Base-by-base conservation (phyloP, 2,888 invertebrate genomes). In the Xylota segnis region DNA sequence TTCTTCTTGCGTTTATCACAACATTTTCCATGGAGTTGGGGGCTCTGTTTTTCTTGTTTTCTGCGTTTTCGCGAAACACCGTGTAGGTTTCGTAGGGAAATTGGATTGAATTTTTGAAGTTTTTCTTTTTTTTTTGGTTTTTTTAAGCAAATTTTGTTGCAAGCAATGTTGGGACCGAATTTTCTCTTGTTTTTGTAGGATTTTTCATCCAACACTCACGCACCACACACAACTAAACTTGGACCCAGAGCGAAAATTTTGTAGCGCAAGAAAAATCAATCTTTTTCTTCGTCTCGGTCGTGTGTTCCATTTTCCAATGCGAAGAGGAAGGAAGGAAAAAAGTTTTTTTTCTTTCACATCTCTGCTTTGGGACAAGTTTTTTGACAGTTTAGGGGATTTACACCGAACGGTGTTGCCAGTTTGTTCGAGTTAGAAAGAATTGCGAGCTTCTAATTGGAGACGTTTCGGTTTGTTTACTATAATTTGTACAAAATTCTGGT, bases 201-300 rank as follows among this genome's bases (percentile, higher is more conserved):
- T 58, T 68, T 72, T 71, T 78, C 61, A 81, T 45, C 71, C 75
- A 86, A 76, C 76, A 82, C 61, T 72, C 76, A 81, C 84, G 81
- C 84, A 86, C 71, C 56, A 71, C 71, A 56, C 65, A 81, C 78
- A 84, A 65, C 84, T 74, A 29, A 81, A 83, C 43, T 76, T 71
- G 81, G 52, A 71, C 75, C 81, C 45, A 81, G 76, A 86, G 66
- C 61, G 68, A 82, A 86, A 86, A 72, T 66, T 68, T 76, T 58
- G 74, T 84, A 70, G 66, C 61, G 29, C 66, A 84, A 86, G 84
- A 86, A 86, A 86, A 86, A 86, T 86, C 86, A 86, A 86, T 86
- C 82, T 66, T 82, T 59, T 81, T 59, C 81, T 52, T 77, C 66
- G 74, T 77, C 71, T 76, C 84, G 71, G 71, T 61, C 82, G 76